Conservation (phyloP, 1,140 invertebrate species). For the Pseudobourletiella spinata region DNA sequence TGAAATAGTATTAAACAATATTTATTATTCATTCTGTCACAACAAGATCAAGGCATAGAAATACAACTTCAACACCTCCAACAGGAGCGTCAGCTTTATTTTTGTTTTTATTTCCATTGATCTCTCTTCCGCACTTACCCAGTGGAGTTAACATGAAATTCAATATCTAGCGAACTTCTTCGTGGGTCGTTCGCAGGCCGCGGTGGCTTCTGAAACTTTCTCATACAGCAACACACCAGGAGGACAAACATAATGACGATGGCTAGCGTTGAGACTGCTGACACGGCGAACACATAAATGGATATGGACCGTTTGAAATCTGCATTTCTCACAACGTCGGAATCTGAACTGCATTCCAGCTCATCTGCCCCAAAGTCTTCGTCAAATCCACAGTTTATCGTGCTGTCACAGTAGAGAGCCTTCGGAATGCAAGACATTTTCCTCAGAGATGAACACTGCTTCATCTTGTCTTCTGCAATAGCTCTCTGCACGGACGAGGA, state of each 20-base stretch:
- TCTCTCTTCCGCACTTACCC: constrained; percentile 13
- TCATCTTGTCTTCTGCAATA: background rate
- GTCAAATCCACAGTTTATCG: constrained; percentile 32
- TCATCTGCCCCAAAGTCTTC: constrained; percentile 33
- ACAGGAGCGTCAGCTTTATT: background rate
- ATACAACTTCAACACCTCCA: background rate
- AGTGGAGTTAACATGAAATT: constrained; percentile 14
- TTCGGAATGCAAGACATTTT: constrained; percentile 22
- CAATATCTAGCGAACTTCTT: background rate
- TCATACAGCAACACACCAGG: constrained; percentile 27
- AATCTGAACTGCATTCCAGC: background rate
- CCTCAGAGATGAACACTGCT: constrained; percentile 11
- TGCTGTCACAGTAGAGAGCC: constrained; percentile 22
- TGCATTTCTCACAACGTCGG: background rate
- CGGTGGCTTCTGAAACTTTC: constrained; percentile 18
- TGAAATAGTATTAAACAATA: background rate
- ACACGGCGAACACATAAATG: constrained; percentile 31
- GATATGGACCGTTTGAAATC: constrained; percentile 17
- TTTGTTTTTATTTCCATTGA: background rate
- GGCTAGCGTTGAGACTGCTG: constrained; percentile 24
- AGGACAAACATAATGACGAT: constrained; percentile 26
- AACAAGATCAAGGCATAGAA: background rate
- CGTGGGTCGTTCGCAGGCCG: background rate
- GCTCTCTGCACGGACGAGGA: background rate
- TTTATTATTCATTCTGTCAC: background rate